These are phyloP conservation scores for Plumapathes pennacea DNA, from an alignment of 92 coral and sea anemone genomes.

Conservation along the genomic window DNA sequence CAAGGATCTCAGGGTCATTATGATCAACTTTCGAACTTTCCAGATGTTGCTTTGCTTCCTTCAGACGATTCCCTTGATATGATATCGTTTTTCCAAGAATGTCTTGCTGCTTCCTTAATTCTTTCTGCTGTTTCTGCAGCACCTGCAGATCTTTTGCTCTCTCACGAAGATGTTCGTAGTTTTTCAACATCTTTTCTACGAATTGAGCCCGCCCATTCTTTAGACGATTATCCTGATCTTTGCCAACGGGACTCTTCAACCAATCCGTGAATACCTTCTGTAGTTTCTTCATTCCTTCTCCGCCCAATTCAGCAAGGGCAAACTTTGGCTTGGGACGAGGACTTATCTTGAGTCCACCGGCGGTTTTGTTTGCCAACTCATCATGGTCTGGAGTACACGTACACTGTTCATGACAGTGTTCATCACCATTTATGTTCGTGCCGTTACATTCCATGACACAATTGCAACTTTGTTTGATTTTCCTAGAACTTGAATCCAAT, in stretches of 20 bases:
- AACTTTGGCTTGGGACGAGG: constrained; percentile 1
- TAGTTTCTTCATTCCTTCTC: constrained; percentile 19
- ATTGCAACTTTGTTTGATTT: constrained; percentile 57
- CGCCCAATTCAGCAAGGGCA: constrained; percentile 2
- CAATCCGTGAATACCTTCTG: constrained; percentile 46
- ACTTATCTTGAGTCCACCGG: background rate
- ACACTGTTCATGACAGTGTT: constrained; percentile 65
- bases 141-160: constrained; percentile 44
- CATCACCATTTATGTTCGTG: background rate
- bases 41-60: constrained; percentile 28
- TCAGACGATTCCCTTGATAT: no score
- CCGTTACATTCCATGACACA: constrained; percentile 70
- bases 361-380: background rate
- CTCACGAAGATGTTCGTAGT: constrained; percentile 57
- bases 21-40: background rate
- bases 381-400: constrained; percentile 44
- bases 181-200: constrained; percentile 59
- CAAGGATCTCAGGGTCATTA: background rate
- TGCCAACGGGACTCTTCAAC: constrained; percentile 19
- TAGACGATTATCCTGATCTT: background rate
- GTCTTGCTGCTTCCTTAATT: constrained; percentile 39
- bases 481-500: background rate
- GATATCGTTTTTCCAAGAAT: constrained; percentile 15
- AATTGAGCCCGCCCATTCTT: constrained; percentile 41
- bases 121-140: constrained; percentile 41